Base-by-base conservation (phyloP, 2,797 vertebrate genomes). In the Sebastiscus tertius region DNA sequence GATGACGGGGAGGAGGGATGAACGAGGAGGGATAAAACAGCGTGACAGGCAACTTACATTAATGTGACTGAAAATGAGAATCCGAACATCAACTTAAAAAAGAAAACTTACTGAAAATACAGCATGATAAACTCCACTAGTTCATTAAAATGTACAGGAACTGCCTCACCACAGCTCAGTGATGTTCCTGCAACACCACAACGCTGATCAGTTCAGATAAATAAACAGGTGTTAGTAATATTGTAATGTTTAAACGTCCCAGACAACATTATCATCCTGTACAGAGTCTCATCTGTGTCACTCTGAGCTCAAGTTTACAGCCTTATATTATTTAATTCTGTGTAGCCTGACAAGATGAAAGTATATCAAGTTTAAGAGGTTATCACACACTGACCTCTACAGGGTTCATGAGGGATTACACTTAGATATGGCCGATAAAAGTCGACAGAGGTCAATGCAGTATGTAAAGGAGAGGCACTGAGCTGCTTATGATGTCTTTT, bases 371-470 rank as follows among this genome's bases (percentile, higher is more conserved):
- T 76, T 58, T 29, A 13, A 70, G 22, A 81, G 20, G 34, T 77
- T 68, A 86, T 88, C 77, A 77, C 55, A 88, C 88, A 88, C 90
- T 94, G 93, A 89, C 94, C 89, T 91, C 93, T 94, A 68, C 83
- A 91, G 94, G 92, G 27, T 49, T 64, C 26, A 46, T 31, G 52
- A 64, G 72, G 63, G 76, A 92, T 77, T 87, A 77, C 88, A 80
- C 5, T n/a, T 6, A 12, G 5, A 29, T 29, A 9, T n/a, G 59
- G 27, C n/a, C 0, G 18, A 2, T 18, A 16, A 18, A 16, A 13
- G 56, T n/a, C 1, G 39, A 42, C 6, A 42, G 29, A 62, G 20
- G 11, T 22, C 20, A 62, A 2, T 13, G 0, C 20, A 11, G 27
- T 13, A 33, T 2, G 59, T 31, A 29, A 18, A 58, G 55, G 4